Evolutionary conservation across 2,797 vertebrate species (phyloP), one percentile per base, ranked within the genome.

Genomic region (Toxotes lorentzi): DNA sequence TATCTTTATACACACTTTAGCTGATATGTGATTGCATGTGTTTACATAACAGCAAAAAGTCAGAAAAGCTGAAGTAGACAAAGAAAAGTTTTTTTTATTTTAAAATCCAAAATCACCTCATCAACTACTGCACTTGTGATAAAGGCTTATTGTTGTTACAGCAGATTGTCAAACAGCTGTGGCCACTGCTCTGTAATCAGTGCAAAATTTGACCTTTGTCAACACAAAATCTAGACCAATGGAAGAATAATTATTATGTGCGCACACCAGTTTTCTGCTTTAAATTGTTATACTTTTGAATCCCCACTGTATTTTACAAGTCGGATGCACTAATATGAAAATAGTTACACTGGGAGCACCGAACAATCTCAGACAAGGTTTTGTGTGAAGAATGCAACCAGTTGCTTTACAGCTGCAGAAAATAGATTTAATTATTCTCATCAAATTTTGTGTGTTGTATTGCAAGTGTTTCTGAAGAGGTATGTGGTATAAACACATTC

Each of bases 401-500:
- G 16, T 53, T 38, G 45, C 21, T 7, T 70, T 40, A 4, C 21
- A 57, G 6, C 24, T 61, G 5, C 48, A 48, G 13, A 12, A 16
- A 35, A 41, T 24, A 30, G 17, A 51, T 38, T 5, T 0, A 11
- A 34, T 63, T 40, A 3, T 64, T 68, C 64, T 40, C 21, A 51
- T 53, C 13, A 50, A 0, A 65, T 80, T 38, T 47, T 21, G 2
- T 56, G 6, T 53, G 32, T 38, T 24, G 64, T 43, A 43, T 43
- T 23, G 5, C 21, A 13, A 27, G 45, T 75, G 47, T 56, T 70
- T 70, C 23, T 34, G 24, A 4, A 58, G 14, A 27, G 47, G 62
- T 53, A 24, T 76, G 51, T 40, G 13, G 8, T 73, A 59, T 71
- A 58, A 72, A 73, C 58, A 67, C 24, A 8, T 63, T 51, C 41